Percentiles rank a stretch among this genome's conserved stretches.
These are phyloP conservation scores for Drosophila bocqueti DNA, from an alignment of 1,140 invertebrate genomes.

Conservation along the genomic window DNA sequence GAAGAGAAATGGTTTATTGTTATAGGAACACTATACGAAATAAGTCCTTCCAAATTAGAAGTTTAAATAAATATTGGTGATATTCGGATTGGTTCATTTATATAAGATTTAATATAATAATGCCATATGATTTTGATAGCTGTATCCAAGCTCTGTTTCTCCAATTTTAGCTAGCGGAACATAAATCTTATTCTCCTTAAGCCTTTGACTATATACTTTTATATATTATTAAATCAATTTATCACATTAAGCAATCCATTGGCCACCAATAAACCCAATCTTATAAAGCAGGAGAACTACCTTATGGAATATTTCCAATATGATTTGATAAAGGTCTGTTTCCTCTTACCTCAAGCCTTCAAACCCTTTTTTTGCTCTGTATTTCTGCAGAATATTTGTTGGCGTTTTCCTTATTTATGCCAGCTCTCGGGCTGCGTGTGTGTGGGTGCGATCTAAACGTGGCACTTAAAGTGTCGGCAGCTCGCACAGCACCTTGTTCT, in stretches of 20 bases:
- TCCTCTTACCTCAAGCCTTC: too few relatives aligned
- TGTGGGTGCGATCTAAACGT: slow-evolving; percentile 52
- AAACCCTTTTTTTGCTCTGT: slow-evolving; percentile 14
- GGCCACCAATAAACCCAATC: neutral
- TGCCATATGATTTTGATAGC: neutral
- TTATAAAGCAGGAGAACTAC: too few relatives aligned
- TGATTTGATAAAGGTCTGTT: neutral
- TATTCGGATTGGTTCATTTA: neutral
- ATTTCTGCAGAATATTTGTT: slow-evolving; percentile 11
- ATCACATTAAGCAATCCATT: too few relatives aligned
- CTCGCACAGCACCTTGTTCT: slow-evolving; percentile 28
- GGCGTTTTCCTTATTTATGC: slow-evolving; percentile 36
- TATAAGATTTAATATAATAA: neutral
- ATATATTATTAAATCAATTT: neutral
- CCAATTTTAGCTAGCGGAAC: neutral
- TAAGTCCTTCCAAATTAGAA: neutral
- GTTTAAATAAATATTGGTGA: neutral
- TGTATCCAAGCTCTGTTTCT: neutral
- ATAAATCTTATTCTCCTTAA: neutral
- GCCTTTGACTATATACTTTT: neutral
- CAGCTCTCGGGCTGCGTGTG: slow-evolving; percentile 18
- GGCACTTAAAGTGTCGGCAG: slow-evolving; percentile 65
- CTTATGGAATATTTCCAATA: neutral
- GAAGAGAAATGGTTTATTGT: neutral
- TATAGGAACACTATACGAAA: neutral